Base-by-base conservation (phyloP, 2,797 vertebrate genomes). In the Urosaurus nigricauda region DNA sequence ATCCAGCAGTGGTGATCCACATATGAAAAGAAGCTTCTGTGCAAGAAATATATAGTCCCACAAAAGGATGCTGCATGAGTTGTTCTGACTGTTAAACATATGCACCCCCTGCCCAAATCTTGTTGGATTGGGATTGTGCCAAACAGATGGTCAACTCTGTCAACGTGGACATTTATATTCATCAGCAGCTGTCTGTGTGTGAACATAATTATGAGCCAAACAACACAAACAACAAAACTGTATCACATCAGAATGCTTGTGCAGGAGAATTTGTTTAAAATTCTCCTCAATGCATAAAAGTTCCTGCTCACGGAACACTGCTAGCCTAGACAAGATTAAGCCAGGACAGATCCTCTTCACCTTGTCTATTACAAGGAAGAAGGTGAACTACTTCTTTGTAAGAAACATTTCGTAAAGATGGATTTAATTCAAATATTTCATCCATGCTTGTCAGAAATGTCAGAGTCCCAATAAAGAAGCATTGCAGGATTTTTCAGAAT, bases 111-210 rank as follows among this genome's bases (percentile, higher is more conserved):
- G 37, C 16, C 56, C 19, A 58, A 77, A 60, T 16, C 35, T 60
- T 43, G 37, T 56, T 85, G 51, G 71, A 71, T 37, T 85, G 83
- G 24, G 51, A 60, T 60, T 35, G 24, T 53, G 2, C n/a, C 83
- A 73, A 84, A 53, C 83, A 77, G 73, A 77, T 63, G 73, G 37
- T 13, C 35, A 85, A 56, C 35, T 60, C 53, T 85, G 73, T n/a
- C 19, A 43, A 60, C 56, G 21, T 9, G 0, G 47, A 74, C n/a
- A 75, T 8, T 37, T 84, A 24, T 84, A 37, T 60, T 75, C 21
- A 9, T 63, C 56, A 77, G 4, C 56, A 63, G 53, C 24, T 85
- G 56, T 40, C 43, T 73, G 1, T 43, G 37, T 32, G 56, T 63
- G 29, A 32, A 26, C 29, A 47, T 32, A 85, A 63, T 58, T 60